Base-by-base conservation (phyloP, 2,797 vertebrate genomes). In the Helostoma temminkii region DNA sequence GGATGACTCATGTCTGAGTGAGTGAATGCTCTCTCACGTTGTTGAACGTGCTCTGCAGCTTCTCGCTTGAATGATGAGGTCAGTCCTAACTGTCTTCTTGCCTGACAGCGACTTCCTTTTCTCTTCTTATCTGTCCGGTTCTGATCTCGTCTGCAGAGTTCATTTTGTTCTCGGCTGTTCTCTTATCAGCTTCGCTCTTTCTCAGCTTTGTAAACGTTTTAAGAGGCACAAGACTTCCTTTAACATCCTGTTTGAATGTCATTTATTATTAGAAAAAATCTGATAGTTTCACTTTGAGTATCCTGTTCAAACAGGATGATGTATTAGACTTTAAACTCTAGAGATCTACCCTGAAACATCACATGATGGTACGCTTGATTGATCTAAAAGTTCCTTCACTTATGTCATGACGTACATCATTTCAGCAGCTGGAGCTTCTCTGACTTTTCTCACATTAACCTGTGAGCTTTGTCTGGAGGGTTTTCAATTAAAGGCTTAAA, bases 61-160 rank as follows among this genome's bases (percentile, higher is more conserved):
- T 42, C 54, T 46, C 3, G 22, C 22, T 42, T 25, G 66, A 72
- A 21, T 5, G 72, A 66, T 67, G 78, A 84, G 58, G 75, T 82
- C 77, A 74, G 47, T 61, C 43, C 60, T 71, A 46, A 0, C 39
- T 55, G 63, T 58, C 41, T 3, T 19, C 42, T 57, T 57, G 42
- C 42, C 52, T 64, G 58, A 71, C 72, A 48, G 68, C 26, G 2
- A 30, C 59, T 55, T 58, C 37, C 43, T 50, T 47, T 36, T n/a
- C 16, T 34, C 63, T n/a, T 54, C 64, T 58, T 74, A 76, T 88
- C 46, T 36, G 54, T 36, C 66, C 43, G 0, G 16, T 41, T 56
- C 58, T 55, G 58, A 80, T 83, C 59, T 73, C 25, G 58, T 72
- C 76, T 55, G 25, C 61, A 2, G 63, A 66, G 26, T 66, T 84